Percentiles rank a stretch among this genome's conserved stretches.
Evolutionary conservation across 2,888 invertebrate genomes (phyloP).

Genomic region (Biston betularia): DNA sequence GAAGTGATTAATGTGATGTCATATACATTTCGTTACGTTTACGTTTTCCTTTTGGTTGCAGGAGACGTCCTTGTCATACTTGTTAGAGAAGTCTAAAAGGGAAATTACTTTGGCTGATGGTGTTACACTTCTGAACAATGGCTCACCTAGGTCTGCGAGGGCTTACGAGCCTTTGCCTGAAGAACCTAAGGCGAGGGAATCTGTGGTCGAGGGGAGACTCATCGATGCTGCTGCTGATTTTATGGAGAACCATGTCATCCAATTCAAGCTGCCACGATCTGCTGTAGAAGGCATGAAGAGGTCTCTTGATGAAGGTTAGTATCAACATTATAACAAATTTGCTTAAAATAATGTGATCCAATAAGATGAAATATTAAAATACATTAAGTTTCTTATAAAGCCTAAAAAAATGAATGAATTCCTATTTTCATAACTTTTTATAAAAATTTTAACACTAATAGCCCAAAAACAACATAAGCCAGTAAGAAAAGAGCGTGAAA

Average conservation of each 20-base stretch:
- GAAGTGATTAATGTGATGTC: constrained; percentile 47
- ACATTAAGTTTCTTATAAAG: no score
- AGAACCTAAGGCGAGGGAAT: constrained; percentile 90
- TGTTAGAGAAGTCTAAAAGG: constrained; percentile 86
- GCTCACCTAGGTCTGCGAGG: constrained; percentile 86
- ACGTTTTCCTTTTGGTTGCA: constrained; percentile 80
- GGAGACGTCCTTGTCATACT: constrained; percentile 91
- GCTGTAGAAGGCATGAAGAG: constrained; percentile 91
- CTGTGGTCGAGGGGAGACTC: constrained; percentile 90
- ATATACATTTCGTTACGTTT: constrained; percentile 41
- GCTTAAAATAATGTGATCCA: not conserved
- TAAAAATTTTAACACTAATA: not conserved
- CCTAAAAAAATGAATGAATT: not conserved
- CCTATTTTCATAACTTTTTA: no score
- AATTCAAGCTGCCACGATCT: constrained; percentile 91
- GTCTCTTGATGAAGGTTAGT: constrained; percentile 92
- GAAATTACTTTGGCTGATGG: constrained; percentile 87
- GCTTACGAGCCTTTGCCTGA: constrained; percentile 88
- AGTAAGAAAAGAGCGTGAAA: constrained; percentile 30
- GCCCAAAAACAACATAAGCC: not conserved
- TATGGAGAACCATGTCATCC: constrained; percentile 92
- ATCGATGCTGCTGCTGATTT: constrained; percentile 92
- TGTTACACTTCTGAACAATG: constrained; percentile 81
- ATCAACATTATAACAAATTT: not conserved
- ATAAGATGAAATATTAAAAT: no score